These are phyloP conservation scores for Drosophila asahinai DNA, from an alignment of 1,140 invertebrate genomes.

Conservation along the genomic window DNA sequence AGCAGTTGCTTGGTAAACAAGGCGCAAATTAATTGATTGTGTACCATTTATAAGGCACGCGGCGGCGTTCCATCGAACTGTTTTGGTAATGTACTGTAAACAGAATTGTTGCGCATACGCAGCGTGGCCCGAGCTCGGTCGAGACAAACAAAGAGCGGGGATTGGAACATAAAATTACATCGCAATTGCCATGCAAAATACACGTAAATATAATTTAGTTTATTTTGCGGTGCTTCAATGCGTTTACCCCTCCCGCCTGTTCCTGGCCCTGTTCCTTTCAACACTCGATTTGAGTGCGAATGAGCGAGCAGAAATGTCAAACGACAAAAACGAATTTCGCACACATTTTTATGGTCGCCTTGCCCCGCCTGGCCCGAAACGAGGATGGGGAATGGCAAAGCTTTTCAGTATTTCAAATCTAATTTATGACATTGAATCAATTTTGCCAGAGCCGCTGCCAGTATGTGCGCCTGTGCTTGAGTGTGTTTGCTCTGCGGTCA, in stretches of 20 bases:
- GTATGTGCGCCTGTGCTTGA: conserved; percentile 17
- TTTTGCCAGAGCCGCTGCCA: conserved; percentile 43
- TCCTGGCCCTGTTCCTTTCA: neutral
- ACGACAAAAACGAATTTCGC: conserved; percentile 68
- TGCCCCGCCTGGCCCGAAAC: neutral
- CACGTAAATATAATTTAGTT: conserved; percentile 80
- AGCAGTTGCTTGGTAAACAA: conserved; percentile 66
- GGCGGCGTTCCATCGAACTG: conserved; percentile 21
- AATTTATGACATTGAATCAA: conserved; percentile 84
- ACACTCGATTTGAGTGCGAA: conserved; percentile 24
- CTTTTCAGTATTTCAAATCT: conserved; percentile 83
- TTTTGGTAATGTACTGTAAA: conserved; percentile 60
- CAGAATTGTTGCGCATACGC: conserved; percentile 64
- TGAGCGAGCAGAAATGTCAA: conserved; percentile 59
- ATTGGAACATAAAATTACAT: conserved; percentile 46
- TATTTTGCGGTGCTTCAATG: conserved; percentile 70
- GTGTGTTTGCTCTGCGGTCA: conserved; percentile 70
- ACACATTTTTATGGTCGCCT: conserved; percentile 74
- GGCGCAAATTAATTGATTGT: conserved; percentile 80
- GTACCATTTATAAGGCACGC: conserved; percentile 78
- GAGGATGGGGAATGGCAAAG: conserved; percentile 32
- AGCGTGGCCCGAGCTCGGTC: conserved; percentile 10
- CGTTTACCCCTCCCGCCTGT: conserved; percentile 6
- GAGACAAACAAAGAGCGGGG: conserved; percentile 10
- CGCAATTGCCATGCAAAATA: conserved; percentile 78